Conservation (phyloP, 2,113 vertebrate species). For the Brachirus orientalis region DNA sequence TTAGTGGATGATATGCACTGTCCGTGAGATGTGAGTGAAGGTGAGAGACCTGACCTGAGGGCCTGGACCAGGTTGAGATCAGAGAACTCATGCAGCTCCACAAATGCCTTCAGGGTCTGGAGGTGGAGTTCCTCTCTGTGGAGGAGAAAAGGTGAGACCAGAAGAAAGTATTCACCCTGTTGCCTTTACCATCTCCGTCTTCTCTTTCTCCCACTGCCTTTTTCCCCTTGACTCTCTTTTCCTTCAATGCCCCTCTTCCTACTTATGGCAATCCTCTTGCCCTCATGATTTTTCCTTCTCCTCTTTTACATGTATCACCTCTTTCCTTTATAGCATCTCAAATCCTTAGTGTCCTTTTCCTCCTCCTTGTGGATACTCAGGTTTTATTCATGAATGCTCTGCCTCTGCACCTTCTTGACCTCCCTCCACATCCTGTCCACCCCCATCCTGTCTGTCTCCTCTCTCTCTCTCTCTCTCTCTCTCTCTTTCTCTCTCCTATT, state of each 20-base stretch:
- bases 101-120: conserved; percentile 92
- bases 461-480: too few species aligned
- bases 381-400: too few species aligned
- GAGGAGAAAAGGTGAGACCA: conserved; percentile 9
- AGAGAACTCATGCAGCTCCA: conserved; percentile 92
- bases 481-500: too few species aligned
- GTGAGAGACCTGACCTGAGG: conserved; percentile 83
- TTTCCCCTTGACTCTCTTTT: neutral
- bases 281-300: neutral
- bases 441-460: neutral
- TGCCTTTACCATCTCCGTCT: neutral
- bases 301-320: neutral
- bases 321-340: neutral
- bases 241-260: too few species aligned
- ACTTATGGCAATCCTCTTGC: too few species aligned
- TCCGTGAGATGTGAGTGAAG: neutral
- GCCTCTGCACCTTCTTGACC: too few species aligned
- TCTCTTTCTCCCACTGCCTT: neutral
- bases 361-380: too few species aligned
- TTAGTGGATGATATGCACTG: too few species aligned
- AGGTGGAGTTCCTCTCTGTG: conserved; percentile 89
- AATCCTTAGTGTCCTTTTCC: too few species aligned
- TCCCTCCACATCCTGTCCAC: too few species aligned
- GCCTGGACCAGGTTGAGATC: conserved; percentile 96
- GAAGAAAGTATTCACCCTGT: neutral